Evolutionary conservation across 2,888 invertebrate species (phyloP).

Genomic region (Neria commutata): DNA sequence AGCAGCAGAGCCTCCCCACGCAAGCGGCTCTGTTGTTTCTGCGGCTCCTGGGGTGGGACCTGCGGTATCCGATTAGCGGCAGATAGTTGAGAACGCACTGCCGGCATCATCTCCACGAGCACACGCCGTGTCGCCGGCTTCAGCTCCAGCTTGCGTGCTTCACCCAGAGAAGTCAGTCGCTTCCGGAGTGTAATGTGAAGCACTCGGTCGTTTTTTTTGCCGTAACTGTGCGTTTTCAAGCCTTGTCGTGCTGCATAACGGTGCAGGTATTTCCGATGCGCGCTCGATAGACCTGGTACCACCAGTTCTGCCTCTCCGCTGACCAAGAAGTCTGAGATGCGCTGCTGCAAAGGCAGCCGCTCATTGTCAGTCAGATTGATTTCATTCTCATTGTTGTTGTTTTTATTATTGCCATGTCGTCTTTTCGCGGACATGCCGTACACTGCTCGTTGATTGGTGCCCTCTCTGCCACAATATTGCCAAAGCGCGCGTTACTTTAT

Average conservation of each 20-base stretch:
- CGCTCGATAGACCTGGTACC: slow-evolving; percentile 35
- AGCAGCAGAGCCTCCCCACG: slow-evolving; percentile 37
- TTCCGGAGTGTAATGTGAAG: slow-evolving; percentile 40
- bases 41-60: background rate
- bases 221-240: slow-evolving; percentile 45
- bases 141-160: slow-evolving; percentile 31
- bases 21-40: slow-evolving; percentile 23
- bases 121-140: slow-evolving; percentile 28
- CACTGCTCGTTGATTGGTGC: too few relatives aligned
- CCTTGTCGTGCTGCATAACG: slow-evolving; percentile 40
- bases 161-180: slow-evolving; percentile 18
- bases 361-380: slow-evolving; percentile 13
- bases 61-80: background rate
- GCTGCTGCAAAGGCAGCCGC: slow-evolving; percentile 28
- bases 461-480: too few relatives aligned
- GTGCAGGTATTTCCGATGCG: slow-evolving; percentile 47
- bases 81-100: slow-evolving; percentile 23
- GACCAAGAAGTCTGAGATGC: slow-evolving; percentile 42
- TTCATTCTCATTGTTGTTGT: background rate
- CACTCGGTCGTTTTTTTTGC: slow-evolving; percentile 35
- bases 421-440: too few relatives aligned
- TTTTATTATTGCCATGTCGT: slow-evolving; percentile 1
- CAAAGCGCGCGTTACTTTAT: too few relatives aligned
- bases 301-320: slow-evolving; percentile 32
- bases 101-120: slow-evolving; percentile 30